Evolutionary conservation across 2,113 vertebrate species (phyloP).

Genomic region (Brachyhypopomus gauderio): DNA sequence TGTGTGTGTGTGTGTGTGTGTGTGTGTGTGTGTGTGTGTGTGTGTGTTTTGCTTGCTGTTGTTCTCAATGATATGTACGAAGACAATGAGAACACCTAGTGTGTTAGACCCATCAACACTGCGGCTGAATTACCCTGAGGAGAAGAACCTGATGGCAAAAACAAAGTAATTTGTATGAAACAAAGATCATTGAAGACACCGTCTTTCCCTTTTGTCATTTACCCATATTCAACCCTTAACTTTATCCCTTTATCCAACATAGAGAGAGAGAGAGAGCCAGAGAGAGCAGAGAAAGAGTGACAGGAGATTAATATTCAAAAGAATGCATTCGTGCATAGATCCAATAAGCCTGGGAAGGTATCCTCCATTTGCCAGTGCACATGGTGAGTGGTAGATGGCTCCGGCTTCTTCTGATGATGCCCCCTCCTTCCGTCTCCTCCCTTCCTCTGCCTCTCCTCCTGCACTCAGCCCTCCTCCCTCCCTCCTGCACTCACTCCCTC

Average conservation of each 20-base stretch:
- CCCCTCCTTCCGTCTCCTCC: conserved; percentile 56
- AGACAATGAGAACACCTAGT: background rate
- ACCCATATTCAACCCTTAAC: conserved; percentile 20
- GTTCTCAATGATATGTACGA: background rate
- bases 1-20: no score
- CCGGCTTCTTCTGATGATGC: conserved; percentile 63
- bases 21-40: background rate
- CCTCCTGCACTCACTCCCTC: conserved; percentile 25
- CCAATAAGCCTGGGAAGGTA: conserved; percentile 89
- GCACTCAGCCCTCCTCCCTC: background rate
- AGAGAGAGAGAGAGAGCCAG: background rate
- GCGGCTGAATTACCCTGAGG: background rate
- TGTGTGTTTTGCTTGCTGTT: background rate
- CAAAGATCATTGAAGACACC: background rate
- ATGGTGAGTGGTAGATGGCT: conserved; percentile 83
- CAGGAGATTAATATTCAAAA: conserved; percentile 82
- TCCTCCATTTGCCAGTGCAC: conserved; percentile 84
- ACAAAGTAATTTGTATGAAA: conserved; percentile 24
- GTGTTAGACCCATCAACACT: no score
- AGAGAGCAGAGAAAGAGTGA: background rate
- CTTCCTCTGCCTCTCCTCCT: conserved; percentile 63
- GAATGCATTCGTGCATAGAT: conserved; percentile 85
- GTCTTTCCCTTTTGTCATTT: conserved; percentile 9
- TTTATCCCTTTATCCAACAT: background rate
- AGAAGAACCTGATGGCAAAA: conserved; percentile 1